Evolutionary conservation across 2,113 vertebrate genomes (phyloP).

Genomic region (Barbus barbus): DNA sequence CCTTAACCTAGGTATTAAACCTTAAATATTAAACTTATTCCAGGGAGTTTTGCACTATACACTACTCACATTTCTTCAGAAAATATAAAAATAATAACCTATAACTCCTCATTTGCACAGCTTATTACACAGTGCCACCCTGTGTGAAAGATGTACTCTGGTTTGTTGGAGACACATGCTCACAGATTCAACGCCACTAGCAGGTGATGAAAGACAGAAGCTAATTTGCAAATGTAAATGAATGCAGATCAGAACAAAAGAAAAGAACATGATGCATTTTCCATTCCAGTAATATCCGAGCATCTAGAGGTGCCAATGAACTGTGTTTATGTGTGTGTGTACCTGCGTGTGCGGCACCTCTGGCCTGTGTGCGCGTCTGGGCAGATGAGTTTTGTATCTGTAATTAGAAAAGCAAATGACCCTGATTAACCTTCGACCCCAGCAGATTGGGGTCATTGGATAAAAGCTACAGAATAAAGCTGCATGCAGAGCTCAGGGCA

Average conservation of each 20-base stretch:
- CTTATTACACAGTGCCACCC: not conserved
- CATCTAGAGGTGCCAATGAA: constrained; percentile 18
- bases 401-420: constrained; percentile 62
- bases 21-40: not conserved
- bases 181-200: constrained; percentile 5
- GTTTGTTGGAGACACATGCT: not conserved
- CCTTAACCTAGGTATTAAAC: not conserved
- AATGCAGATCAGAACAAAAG: constrained; percentile 26
- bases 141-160: not conserved
- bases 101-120: not conserved
- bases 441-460: constrained; percentile 55
- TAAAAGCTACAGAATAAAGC: constrained; percentile 51
- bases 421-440: constrained; percentile 57
- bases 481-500: not conserved
- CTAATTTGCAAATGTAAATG: constrained; percentile 39
- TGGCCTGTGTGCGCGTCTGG: constrained; percentile 13
- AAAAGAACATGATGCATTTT: constrained; percentile 23
- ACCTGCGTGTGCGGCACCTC: constrained; percentile 21
- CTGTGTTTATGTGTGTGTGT: constrained; percentile 39
- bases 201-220: constrained; percentile 15
- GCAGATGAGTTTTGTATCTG: constrained; percentile 42
- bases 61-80: not conserved
- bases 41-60: not conserved
- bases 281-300: constrained; percentile 22
- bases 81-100: not conserved